Conservation (phyloP, 2,888 invertebrate genomes). For the Pyrrhosoma nymphula region DNA sequence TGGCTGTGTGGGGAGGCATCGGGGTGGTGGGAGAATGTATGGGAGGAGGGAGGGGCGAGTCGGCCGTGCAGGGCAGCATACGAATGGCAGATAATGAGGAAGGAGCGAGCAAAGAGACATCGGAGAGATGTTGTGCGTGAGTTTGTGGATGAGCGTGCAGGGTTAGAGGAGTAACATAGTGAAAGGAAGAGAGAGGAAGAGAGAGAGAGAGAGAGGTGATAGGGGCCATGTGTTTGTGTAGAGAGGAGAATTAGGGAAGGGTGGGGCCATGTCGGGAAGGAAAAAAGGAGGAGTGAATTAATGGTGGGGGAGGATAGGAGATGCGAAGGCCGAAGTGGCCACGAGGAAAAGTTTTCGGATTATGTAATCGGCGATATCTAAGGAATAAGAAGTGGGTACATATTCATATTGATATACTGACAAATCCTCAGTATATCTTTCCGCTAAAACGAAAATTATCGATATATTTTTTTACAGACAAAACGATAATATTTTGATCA, state of each 20-base stretch:
- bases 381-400: no score
- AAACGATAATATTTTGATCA: no score
- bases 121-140: not conserved
- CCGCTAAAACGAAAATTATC: no score
- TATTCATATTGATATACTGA: no score
- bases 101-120: not conserved
- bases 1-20: not conserved
- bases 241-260: not conserved
- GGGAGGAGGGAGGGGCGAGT: not conserved
- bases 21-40: not conserved
- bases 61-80: slow-evolving; percentile 39
- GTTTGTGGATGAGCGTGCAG: not conserved
- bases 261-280: not conserved
- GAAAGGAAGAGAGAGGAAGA: not conserved
- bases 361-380: not conserved
- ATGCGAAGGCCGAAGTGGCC: not conserved
- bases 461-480: no score
- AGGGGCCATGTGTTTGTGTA: not conserved
- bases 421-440: no score
- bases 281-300: no score
- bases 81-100: slow-evolving; percentile 65
- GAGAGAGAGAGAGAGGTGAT: not conserved
- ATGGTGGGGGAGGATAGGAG: not conserved
- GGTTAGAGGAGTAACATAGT: not conserved
- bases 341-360: no score